A percentile compares a stretch with the other conserved stretches of the same genome.
Evolutionary conservation across 2,888 invertebrate species (phyloP).

Genomic region (Diaprepes abbreviatus): DNA sequence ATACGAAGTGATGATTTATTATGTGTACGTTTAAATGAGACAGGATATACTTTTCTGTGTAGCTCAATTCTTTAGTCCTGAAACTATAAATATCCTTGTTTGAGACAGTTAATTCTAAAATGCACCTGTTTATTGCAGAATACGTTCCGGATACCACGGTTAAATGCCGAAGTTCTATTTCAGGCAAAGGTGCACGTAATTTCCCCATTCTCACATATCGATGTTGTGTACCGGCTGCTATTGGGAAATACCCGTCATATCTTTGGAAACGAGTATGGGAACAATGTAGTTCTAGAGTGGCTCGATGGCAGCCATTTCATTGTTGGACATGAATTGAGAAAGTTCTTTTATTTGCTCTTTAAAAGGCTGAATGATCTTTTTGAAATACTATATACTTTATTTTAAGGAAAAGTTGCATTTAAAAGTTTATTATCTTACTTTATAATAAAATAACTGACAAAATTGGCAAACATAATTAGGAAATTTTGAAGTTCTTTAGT

Average conservation of each 20-base stretch:
- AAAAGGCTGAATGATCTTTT: background rate
- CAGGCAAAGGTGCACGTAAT: slow-evolving; percentile 31
- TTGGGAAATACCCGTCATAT: slow-evolving; percentile 39
- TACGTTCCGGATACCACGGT: slow-evolving; percentile 13
- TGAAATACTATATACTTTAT: background rate
- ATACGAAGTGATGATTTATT: no score
- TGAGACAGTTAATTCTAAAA: background rate
- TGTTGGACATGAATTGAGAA: slow-evolving; percentile 18
- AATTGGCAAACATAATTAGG: no score
- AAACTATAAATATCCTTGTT: no score
- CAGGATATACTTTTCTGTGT: no score
- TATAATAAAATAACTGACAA: no score
- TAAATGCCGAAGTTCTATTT: slow-evolving; percentile 24
- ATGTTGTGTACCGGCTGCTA: slow-evolving; percentile 18
- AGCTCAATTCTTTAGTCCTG: no score
- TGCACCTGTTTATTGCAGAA: background rate
- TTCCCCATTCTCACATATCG: slow-evolving; percentile 25
- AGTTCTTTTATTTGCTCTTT: slow-evolving; percentile 9
- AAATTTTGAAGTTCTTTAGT: no score
- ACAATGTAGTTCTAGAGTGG: slow-evolving; percentile 25
- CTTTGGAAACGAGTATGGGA: slow-evolving; percentile 24
- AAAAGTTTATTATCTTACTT: background rate
- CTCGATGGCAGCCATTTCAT: slow-evolving; percentile 21
- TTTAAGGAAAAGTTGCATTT: no score
- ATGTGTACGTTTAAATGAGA: no score